These are phyloP conservation scores for Myotis daubentonii DNA, from an alignment of 2,797 vertebrate genomes.

Conservation along the genomic window DNA sequence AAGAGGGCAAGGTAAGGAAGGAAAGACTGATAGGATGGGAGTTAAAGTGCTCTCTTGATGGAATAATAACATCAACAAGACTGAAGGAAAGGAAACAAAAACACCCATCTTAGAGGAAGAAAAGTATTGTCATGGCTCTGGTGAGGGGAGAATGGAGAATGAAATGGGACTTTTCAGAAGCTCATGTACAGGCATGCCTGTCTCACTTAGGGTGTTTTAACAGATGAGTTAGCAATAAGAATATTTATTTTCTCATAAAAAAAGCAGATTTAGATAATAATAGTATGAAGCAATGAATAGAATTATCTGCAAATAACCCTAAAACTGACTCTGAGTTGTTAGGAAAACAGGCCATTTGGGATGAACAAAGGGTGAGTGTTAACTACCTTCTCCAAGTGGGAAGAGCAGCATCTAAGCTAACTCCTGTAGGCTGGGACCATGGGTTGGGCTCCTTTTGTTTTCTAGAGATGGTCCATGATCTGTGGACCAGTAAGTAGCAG, in stretches of 20 bases:
- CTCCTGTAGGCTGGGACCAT: neutral
- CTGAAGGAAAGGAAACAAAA: neutral
- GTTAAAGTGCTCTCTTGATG: neutral
- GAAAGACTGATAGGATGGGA: neutral
- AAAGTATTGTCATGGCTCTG: neutral
- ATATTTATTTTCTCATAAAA: neutral
- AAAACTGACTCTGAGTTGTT: neutral
- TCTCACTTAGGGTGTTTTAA: neutral
- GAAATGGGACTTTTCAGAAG: neutral
- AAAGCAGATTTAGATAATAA: neutral
- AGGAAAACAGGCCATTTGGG: neutral
- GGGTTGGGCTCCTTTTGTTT: neutral
- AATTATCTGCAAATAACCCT: neutral
- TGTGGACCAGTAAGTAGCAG: neutral
- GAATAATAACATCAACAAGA: neutral
- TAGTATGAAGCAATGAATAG: neutral
- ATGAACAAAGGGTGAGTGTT: neutral
- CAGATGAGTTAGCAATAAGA: neutral
- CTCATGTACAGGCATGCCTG: rapidly evolving
- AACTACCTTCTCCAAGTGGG: neutral
- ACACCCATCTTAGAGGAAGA: neutral
- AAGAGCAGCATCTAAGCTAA: neutral
- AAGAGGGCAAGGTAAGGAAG: neutral
- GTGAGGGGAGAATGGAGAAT: rapidly evolving
- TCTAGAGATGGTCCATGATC: neutral